These are phyloP conservation scores for Molossus molossus DNA, from an alignment of 2,797 vertebrate genomes.

Conservation along the genomic window DNA sequence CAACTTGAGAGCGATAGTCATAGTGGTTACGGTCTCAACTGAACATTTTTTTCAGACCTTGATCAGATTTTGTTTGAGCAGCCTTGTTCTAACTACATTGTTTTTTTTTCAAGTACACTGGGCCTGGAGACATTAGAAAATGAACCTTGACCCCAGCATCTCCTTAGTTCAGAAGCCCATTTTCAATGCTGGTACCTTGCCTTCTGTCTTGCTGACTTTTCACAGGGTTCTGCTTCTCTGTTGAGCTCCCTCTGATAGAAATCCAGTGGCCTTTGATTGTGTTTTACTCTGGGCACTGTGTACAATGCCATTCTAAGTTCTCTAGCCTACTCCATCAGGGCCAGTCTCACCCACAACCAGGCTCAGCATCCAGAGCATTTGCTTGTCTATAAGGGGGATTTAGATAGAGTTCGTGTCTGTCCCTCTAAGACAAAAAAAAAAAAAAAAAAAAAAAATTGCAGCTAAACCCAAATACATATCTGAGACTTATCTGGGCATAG, in stretches of 20 bases:
- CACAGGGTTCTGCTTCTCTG: not conserved
- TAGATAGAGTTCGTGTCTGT: not conserved
- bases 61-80: not conserved
- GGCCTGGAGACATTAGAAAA: not conserved
- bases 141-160: not conserved
- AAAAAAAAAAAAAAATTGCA: not conserved
- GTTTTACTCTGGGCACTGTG: not conserved
- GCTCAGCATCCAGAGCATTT: not conserved
- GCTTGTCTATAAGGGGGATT: not conserved
- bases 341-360: not conserved
- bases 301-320: not conserved
- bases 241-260: not conserved
- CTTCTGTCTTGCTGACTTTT: not conserved
- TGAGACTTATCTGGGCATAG: constrained; percentile 16
- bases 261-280: not conserved
- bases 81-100: not conserved
- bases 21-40: not conserved
- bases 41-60: constrained; percentile 25
- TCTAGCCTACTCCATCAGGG: not conserved
- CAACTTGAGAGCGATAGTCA: not conserved
- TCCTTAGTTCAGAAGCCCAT: not conserved
- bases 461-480: not conserved
- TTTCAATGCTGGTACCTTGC: not conserved
- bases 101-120: not conserved
- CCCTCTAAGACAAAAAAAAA: not conserved